Percentiles rank a stretch among this genome's conserved stretches.
These are phyloP conservation scores for Torymus tubicola DNA, from an alignment of 2,888 invertebrate species.

Conservation along the genomic window DNA sequence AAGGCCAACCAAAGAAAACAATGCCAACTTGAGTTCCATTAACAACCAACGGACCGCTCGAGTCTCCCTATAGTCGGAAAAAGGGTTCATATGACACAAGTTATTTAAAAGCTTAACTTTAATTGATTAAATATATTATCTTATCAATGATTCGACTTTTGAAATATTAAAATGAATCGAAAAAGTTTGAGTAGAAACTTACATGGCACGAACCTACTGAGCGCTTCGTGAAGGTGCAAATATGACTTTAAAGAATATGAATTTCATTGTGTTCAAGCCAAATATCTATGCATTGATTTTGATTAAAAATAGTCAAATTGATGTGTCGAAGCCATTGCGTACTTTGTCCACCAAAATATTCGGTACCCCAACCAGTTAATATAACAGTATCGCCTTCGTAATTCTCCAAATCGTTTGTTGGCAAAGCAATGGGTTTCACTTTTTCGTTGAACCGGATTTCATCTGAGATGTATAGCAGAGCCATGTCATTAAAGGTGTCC, in stretches of 20 bases:
- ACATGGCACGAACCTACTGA: constrained; percentile 82
- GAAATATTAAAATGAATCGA: no score
- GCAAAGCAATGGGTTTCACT: constrained; percentile 67
- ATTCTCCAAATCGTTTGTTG: constrained; percentile 62
- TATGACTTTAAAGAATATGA: constrained; percentile 73
- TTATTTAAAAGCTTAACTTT: no score
- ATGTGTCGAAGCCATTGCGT: no score
- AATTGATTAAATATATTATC: no score
- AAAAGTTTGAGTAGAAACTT: constrained; percentile 67
- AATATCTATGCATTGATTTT: no score
- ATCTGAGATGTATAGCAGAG: background rate
- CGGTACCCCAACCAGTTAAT: constrained; percentile 72
- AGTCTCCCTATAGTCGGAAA: constrained; percentile 17
- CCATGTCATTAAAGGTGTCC: background rate
- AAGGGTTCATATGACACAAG: no score
- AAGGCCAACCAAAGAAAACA: constrained; percentile 76
- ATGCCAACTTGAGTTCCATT: constrained; percentile 71
- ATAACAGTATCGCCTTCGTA: constrained; percentile 58
- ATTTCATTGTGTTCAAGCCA: constrained; percentile 61
- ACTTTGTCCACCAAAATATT: constrained; percentile 35
- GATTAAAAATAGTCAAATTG: no score
- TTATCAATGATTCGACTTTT: no score
- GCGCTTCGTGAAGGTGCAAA: constrained; percentile 79
- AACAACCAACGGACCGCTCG: constrained; percentile 32
- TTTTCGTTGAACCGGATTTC: constrained; percentile 60